These are phyloP conservation scores for Poecilus cupreus DNA, from an alignment of 2,888 invertebrate genomes.

Conservation along the genomic window DNA sequence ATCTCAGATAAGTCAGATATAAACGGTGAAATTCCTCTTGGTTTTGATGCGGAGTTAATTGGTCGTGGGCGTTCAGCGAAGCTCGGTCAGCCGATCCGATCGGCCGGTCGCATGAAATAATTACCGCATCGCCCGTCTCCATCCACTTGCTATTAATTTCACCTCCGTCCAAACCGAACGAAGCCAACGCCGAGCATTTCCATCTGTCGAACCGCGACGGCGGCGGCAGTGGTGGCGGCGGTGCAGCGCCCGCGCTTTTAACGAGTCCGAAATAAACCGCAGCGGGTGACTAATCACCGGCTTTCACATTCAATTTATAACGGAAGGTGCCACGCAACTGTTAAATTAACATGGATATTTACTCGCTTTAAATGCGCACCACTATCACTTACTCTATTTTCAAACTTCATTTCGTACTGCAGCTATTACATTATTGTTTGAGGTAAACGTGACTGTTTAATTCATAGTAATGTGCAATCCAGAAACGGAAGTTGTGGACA, in stretches of 20 bases:
- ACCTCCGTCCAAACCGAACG: neutral
- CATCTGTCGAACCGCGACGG: neutral
- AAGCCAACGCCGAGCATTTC: neutral
- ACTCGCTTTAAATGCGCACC: neutral
- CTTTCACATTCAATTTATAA: conserved; percentile 41
- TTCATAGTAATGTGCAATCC: too few species aligned
- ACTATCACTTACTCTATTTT: neutral
- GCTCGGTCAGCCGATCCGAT: neutral
- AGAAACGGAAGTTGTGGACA: too few species aligned
- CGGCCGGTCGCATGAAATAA: conserved; percentile 30
- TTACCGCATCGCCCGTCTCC: conserved; percentile 27
- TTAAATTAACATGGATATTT: conserved; percentile 12
- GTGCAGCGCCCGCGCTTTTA: conserved; percentile 18
- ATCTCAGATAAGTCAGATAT: neutral
- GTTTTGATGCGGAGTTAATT: conserved; percentile 19
- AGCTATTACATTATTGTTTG: too few species aligned
- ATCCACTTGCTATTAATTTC: conserved; percentile 37
- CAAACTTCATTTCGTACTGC: too few species aligned
- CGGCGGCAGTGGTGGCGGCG: neutral
- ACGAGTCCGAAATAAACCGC: conserved; percentile 46
- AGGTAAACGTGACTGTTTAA: too few species aligned
- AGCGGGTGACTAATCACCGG: conserved; percentile 33
- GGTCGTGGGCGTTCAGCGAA: conserved; percentile 9
- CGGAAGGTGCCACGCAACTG: conserved; percentile 13
- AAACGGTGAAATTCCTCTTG: neutral